These are phyloP conservation scores for Cottoperca gobio DNA, from an alignment of 2,797 vertebrate genomes.

Conservation along the genomic window DNA sequence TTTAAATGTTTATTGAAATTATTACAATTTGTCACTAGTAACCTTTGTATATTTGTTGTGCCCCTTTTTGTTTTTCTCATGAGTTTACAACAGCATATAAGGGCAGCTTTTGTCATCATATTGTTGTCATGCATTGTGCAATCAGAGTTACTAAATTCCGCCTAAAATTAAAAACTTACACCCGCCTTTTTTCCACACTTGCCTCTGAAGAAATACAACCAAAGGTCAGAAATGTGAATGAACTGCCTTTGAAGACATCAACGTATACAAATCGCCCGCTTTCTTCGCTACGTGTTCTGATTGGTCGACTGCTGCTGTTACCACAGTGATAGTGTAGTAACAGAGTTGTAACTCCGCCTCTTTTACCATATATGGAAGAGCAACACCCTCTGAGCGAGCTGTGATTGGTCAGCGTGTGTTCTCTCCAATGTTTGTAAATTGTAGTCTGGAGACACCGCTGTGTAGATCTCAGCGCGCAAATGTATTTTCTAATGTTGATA, in stretches of 20 bases:
- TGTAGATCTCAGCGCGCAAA: slow-evolving; percentile 85
- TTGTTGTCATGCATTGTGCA: slow-evolving; percentile 25
- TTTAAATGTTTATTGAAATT: slow-evolving; percentile 51
- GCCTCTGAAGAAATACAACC: slow-evolving; percentile 42
- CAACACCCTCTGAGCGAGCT: slow-evolving; percentile 55
- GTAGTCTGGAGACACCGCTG: slow-evolving; percentile 58
- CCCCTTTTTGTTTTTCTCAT: not conserved
- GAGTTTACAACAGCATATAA: slow-evolving; percentile 11
- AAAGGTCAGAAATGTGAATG: slow-evolving; percentile 79
- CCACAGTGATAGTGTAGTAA: slow-evolving; percentile 83
- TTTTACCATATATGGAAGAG: slow-evolving; percentile 73
- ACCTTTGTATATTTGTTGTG: not conserved
- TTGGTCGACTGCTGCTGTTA: slow-evolving; percentile 78
- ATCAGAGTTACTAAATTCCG: slow-evolving; percentile 65
- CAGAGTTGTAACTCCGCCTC: slow-evolving; percentile 71
- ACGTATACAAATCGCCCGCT: slow-evolving; percentile 86
- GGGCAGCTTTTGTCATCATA: not conserved
- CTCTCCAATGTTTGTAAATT: slow-evolving; percentile 84
- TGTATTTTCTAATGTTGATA: slow-evolving; percentile 75
- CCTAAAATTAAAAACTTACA: slow-evolving; percentile 61
- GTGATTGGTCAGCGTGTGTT: slow-evolving; percentile 77
- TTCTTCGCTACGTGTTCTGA: slow-evolving; percentile 73
- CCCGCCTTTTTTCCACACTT: slow-evolving; percentile 77
- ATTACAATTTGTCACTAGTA: slow-evolving; percentile 15
- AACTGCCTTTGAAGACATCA: slow-evolving; percentile 71